phyloP scores from a whole-genome alignment of 2,113 vertebrate genomes.

The Apistogramma diplotaenia region DNA sequence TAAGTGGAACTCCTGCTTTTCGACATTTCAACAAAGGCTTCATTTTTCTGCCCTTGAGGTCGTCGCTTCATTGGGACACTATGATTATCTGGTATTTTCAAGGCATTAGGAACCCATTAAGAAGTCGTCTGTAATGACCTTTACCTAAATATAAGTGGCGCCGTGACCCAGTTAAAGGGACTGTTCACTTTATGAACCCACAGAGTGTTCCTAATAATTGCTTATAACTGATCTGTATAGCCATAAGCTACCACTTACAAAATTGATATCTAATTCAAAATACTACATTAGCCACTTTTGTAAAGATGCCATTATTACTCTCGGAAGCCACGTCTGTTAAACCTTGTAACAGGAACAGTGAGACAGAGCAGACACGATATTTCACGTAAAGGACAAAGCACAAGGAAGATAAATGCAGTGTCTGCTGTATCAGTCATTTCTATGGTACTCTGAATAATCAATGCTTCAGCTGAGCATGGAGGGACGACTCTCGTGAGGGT shows the following conservation, averaged over 20 bases:
- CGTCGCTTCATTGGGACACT: background rate
- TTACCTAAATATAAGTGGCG: background rate
- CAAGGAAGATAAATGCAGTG: constrained; percentile 3
- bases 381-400: background rate
- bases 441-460: constrained; percentile 29
- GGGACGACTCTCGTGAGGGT: constrained; percentile 21
- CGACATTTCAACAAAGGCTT: background rate
- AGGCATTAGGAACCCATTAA: background rate
- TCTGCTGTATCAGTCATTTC: constrained; percentile 30
- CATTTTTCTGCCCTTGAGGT: background rate
- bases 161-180: background rate
- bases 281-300: background rate
- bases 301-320: background rate
- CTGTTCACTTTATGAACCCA: background rate
- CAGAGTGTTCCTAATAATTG: background rate
- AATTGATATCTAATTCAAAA: background rate
- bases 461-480: constrained; percentile 24
- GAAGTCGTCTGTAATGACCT: background rate
- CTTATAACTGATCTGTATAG: background rate
- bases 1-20: background rate
- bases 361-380: background rate
- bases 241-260: background rate
- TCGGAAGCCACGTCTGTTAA: background rate
- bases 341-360: background rate
- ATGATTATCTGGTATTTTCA: background rate